These are phyloP conservation scores for Amphipyra tragopoginis DNA, from an alignment of 2,888 invertebrate genomes.

Conservation along the genomic window DNA sequence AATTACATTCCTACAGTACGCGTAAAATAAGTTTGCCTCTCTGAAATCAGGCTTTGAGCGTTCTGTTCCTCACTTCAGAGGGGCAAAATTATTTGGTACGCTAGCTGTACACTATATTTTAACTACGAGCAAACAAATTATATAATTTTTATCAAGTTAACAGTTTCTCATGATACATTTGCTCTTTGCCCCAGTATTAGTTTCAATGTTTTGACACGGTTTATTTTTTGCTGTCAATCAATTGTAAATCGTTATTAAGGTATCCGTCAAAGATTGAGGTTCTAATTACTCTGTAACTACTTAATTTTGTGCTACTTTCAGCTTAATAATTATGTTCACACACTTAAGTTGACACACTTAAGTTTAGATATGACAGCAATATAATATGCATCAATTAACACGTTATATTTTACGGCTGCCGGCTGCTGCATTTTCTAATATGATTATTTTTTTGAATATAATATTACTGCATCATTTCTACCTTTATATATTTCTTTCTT, in stretches of 20 bases:
- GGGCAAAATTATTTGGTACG: too few species aligned
- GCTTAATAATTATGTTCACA: too few species aligned
- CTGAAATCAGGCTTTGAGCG: too few species aligned
- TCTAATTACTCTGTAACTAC: constrained; percentile 1
- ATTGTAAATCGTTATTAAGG: background rate
- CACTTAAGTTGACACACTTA: background rate
- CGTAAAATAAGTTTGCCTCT: too few species aligned
- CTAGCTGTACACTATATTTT: too few species aligned
- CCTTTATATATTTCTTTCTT: constrained; percentile 5
- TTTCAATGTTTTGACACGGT: constrained; percentile 3
- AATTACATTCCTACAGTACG: too few species aligned
- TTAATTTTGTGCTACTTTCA: constrained; percentile 1
- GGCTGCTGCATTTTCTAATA: too few species aligned
- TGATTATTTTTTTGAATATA: too few species aligned
- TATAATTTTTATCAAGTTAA: background rate
- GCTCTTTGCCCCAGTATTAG: background rate
- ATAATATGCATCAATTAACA: background rate
- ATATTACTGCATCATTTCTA: too few species aligned
- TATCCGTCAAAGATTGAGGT: background rate
- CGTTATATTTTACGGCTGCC: too few species aligned
- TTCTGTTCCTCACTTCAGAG: too few species aligned
- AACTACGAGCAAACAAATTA: too few species aligned
- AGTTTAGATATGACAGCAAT: background rate
- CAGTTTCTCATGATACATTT: background rate
- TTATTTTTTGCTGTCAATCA: constrained; percentile 6